phyloP scores from a whole-genome alignment of 2,888 invertebrate species.

The Oscheius onirici region DNA sequence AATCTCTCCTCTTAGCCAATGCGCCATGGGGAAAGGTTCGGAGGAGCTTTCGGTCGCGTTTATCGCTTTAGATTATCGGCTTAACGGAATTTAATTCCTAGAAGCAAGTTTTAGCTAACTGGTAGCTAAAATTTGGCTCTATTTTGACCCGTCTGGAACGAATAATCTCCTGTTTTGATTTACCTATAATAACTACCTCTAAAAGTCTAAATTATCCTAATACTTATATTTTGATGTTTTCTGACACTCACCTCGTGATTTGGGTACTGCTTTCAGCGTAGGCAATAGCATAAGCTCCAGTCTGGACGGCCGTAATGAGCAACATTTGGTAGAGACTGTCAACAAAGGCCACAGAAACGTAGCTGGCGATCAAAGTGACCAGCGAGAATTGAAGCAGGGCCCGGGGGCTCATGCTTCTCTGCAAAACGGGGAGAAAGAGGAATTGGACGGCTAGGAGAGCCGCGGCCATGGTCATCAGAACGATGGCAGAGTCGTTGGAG shows the following conservation, averaged over 20 bases:
- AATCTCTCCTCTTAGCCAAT: no score
- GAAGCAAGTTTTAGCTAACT: no score
- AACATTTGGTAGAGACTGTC: slow-evolving; percentile 67
- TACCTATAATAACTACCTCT: no score
- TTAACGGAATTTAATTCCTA: no score
- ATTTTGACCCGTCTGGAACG: no score
- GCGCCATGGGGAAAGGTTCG: no score
- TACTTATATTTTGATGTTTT: not conserved
- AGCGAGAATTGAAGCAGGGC: slow-evolving; percentile 61
- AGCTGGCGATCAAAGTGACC: slow-evolving; percentile 56
- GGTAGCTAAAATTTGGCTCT: no score
- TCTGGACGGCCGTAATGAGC: slow-evolving; percentile 67
- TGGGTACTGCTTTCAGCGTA: slow-evolving; percentile 70
- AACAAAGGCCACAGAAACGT: slow-evolving; percentile 63
- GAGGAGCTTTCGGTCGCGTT: no score
- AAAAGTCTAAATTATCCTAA: not conserved
- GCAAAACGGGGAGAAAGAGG: slow-evolving; percentile 67
- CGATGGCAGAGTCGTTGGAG: slow-evolving; percentile 68
- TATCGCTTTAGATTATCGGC: no score
- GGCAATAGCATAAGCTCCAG: slow-evolving; percentile 69
- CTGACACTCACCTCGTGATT: slow-evolving; percentile 63
- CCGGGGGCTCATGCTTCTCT: slow-evolving; percentile 53
- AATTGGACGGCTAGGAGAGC: slow-evolving; percentile 67
- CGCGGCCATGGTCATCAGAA: slow-evolving; percentile 68
- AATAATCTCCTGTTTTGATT: no score